Base-by-base conservation (phyloP, 2,797 vertebrate genomes). In the Platyrinchus mystaceus region DNA sequence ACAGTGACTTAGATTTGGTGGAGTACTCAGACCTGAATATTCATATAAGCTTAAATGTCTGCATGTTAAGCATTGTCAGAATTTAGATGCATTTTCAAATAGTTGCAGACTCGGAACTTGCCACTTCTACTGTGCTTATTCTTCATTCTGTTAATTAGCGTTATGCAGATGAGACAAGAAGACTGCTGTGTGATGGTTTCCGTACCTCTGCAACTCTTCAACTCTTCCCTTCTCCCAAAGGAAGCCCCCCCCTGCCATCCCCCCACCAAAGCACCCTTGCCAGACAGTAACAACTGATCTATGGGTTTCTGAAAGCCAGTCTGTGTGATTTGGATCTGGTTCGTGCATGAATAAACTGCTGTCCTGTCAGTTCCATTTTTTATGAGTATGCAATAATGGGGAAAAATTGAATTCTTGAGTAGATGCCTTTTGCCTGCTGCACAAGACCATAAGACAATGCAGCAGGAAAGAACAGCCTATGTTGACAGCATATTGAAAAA, bases 21-120 rank as follows among this genome's bases (percentile, higher is more conserved):
- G n/a, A 32, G n/a, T 64, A 53, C 16, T 77, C 10, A 5, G 26
- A 30, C 26, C 4, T 66, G 18, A 86, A 52, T 85, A 39, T 66
- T 74, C 21, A 3, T 36, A 3, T 30, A 30, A 59, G 11, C 17
- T 63, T 80, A 37, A 55, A 55, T 24, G 12, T 34, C n/a, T 66
- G 13, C 10, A 14, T 22, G 26, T 36, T 62, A 71, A 82, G 32
- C 20, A 41, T 74, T 5, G 6, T 63, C 15, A 74, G 34, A 85
- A 89, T 80, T 55, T 26, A 87, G 39, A 37, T 36, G 24, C 18
- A n/a, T 77, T 87, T 93, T n/a, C 55, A 90, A 89, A 74, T 70
- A 71, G 41, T 64, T 50, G 21, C 68, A 52, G 37, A 34, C 1
- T 2, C 12, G 18, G 30, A 76, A 55, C n/a, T 63, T 78, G 43